Evolutionary conservation across 2,113 vertebrate genomes (phyloP).

Genomic region (Scomber colias): DNA sequence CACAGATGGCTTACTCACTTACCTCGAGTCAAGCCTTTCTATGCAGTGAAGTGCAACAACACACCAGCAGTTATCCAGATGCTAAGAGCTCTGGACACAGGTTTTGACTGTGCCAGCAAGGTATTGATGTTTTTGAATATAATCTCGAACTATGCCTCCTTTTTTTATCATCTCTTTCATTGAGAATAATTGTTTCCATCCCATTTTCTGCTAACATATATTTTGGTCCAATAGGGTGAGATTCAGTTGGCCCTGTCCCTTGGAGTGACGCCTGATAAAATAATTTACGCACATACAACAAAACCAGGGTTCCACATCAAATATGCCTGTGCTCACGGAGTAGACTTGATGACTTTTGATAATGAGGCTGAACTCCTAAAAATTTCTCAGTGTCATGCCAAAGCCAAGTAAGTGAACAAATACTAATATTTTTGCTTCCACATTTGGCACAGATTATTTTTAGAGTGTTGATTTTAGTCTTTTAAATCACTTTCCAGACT

Average conservation of each 20-base stretch:
- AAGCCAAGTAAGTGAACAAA: slow-evolving; percentile 88
- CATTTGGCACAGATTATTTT: neutral
- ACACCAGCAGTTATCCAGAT: slow-evolving; percentile 88
- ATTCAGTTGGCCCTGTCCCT: slow-evolving; percentile 90
- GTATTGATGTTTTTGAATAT: slow-evolving; percentile 63
- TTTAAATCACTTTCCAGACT: slow-evolving; percentile 78
- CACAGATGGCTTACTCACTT: slow-evolving; percentile 88
- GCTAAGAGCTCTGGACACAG: slow-evolving; percentile 86
- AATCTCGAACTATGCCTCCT: no score
- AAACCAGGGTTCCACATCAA: slow-evolving; percentile 94
- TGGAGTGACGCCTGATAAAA: slow-evolving; percentile 88
- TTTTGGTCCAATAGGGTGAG: slow-evolving; percentile 85
- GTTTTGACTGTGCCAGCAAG: slow-evolving; percentile 95
- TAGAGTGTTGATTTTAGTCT: neutral
- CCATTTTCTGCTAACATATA: neutral
- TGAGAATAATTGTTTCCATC: neutral
- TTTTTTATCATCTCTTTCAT: neutral
- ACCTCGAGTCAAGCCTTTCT: slow-evolving; percentile 92
- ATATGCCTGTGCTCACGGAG: slow-evolving; percentile 89
- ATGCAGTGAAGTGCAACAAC: slow-evolving; percentile 93
- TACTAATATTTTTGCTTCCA: neutral
- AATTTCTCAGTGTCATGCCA: slow-evolving; percentile 88
- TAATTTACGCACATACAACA: slow-evolving; percentile 95
- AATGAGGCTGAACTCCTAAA: slow-evolving; percentile 93
- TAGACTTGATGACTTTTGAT: slow-evolving; percentile 95